Percentiles rank a stretch among this genome's conserved stretches.
These are phyloP conservation scores for Hydractinia echinata DNA, from an alignment of 30 jellyfish, hydroid and myxozoan genomes.

Conservation along the genomic window DNA sequence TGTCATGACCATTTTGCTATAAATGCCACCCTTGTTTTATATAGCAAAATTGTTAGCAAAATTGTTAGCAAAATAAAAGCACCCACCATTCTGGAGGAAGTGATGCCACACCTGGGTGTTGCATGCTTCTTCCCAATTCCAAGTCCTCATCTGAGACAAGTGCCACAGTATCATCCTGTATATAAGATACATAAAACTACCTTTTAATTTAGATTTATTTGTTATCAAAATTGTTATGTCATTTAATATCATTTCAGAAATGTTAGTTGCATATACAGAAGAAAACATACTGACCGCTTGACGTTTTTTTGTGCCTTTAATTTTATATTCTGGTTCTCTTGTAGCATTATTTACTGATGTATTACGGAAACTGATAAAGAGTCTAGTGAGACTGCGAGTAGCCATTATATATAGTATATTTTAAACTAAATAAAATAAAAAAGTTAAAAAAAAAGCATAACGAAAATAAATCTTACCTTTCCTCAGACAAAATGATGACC, in stretches of 20 bases:
- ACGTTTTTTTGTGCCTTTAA: constrained; percentile 26
- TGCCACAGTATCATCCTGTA: constrained; percentile 93
- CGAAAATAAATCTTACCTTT: no score
- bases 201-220: neutral
- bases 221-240: neutral
- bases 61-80: neutral
- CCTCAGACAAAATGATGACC: no score
- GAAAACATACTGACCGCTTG: constrained; percentile 2
- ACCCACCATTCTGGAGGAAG: constrained; percentile 85
- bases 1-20: no score
- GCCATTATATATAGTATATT: constrained; percentile 36
- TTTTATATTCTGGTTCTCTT: constrained; percentile 49
- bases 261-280: neutral
- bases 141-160: constrained; percentile 60
- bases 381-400: constrained; percentile 60
- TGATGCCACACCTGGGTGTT: constrained; percentile 21
- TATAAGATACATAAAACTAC: constrained; percentile 59
- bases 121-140: constrained; percentile 56
- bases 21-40: no score
- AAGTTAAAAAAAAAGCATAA: no score
- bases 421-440: no score
- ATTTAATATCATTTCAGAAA: neutral
- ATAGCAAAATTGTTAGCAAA: no score
- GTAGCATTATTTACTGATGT: constrained; percentile 56
- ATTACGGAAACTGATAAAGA: constrained; percentile 51